Percentiles rank a stretch among this genome's conserved stretches.
phyloP scores from a whole-genome alignment of 2,888 invertebrate species.

The Ypsolopha scabrella region DNA sequence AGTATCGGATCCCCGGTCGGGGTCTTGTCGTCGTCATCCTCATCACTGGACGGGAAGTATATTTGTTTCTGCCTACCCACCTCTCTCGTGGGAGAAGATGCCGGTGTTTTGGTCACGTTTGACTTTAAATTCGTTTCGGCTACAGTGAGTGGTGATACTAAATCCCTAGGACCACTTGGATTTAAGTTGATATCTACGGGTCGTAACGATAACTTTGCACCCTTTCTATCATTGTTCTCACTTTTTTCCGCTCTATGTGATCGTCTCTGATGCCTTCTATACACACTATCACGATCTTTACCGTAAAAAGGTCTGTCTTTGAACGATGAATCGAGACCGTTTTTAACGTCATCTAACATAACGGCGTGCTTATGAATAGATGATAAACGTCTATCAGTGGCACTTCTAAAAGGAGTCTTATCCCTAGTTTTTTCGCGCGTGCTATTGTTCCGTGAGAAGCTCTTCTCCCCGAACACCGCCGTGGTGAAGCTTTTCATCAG shows the following conservation, averaged over 20 bases:
- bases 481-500: conserved; percentile 80
- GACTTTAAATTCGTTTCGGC: conserved; percentile 30
- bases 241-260: conserved; percentile 74
- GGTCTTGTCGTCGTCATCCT: conserved; percentile 65
- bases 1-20: conserved; percentile 69
- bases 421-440: conserved; percentile 72
- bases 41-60: conserved; percentile 60
- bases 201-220: conserved; percentile 59
- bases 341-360: conserved; percentile 35
- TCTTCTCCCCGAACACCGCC: conserved; percentile 77
- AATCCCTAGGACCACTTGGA: conserved; percentile 53
- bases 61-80: conserved; percentile 54
- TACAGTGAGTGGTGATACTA: conserved; percentile 60
- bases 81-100: conserved; percentile 48
- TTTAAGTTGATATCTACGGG: conserved; percentile 67
- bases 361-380: conserved; percentile 44
- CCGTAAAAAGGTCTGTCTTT: conserved; percentile 41
- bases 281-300: conserved; percentile 63
- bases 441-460: conserved; percentile 58
- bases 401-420: conserved; percentile 74
- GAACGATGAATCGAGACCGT: conserved; percentile 40
- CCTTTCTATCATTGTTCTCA: conserved; percentile 65
- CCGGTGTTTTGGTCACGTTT: conserved; percentile 39
- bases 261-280: conserved; percentile 64
- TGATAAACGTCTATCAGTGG: conserved; percentile 50